A percentile compares a stretch with the other conserved stretches of the same genome.
phyloP scores from a whole-genome alignment of 2,888 invertebrate genomes.

The Argyra leucocephala region DNA sequence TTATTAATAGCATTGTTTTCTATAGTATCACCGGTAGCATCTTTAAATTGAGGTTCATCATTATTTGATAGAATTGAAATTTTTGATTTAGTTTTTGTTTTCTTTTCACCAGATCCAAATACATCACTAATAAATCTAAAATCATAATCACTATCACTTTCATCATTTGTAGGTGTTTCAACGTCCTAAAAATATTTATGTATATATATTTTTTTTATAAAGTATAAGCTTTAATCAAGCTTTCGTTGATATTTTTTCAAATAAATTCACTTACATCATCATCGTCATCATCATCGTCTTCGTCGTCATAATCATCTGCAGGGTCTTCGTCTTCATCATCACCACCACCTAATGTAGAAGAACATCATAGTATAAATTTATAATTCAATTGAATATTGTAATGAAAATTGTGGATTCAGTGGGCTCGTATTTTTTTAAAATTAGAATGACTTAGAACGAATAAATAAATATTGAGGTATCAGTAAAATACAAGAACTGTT shows the following conservation, averaged over 20 bases:
- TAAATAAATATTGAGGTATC: too few species aligned
- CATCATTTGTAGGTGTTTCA: not conserved
- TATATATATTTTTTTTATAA: not conserved
- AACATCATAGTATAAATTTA: not conserved
- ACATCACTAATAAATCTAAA: conserved; percentile 2
- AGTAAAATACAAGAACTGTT: too few species aligned
- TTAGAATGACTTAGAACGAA: too few species aligned
- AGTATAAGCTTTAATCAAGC: not conserved
- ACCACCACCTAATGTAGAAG: not conserved
- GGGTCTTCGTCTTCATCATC: not conserved
- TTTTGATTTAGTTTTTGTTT: not conserved
- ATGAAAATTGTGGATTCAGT: too few species aligned
- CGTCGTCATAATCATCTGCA: not conserved
- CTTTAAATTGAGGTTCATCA: not conserved
- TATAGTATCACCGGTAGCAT: not conserved
- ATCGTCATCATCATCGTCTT: not conserved
- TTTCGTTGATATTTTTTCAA: not conserved
- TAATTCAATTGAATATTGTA: too few species aligned
- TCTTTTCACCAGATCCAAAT: not conserved
- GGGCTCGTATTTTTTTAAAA: too few species aligned
- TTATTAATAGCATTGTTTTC: not conserved
- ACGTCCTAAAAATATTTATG: not conserved
- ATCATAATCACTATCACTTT: conserved; percentile 4
- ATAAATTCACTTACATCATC: not conserved
- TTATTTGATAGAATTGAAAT: not conserved